phyloP scores from a whole-genome alignment of 1,140 invertebrate genomes.

The Hylaeus anthracinus region DNA sequence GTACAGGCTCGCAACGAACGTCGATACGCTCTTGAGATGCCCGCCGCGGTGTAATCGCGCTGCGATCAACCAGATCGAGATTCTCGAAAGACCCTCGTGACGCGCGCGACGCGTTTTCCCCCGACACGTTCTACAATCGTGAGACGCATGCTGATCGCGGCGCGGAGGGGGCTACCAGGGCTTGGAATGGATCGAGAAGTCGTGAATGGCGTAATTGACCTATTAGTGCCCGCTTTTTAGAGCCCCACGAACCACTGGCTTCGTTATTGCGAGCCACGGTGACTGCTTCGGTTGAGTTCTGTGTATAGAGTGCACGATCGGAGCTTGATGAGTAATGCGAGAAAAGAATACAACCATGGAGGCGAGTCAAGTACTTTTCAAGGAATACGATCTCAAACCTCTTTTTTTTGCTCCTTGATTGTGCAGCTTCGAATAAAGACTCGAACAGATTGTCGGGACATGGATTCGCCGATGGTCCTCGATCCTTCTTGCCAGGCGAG shows the following conservation, averaged over 20 bases:
- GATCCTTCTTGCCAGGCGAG: no score
- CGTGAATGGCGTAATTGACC: slow-evolving; percentile 42
- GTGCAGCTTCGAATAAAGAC: no score
- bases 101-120: slow-evolving; percentile 18
- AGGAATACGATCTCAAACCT: no score
- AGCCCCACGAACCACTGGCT: slow-evolving; percentile 6
- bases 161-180: slow-evolving; percentile 6
- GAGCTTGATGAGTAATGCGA: slow-evolving; percentile 17
- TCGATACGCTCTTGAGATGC: slow-evolving; percentile 52
- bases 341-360: neutral
- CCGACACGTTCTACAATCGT: slow-evolving; percentile 36
- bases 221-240: slow-evolving; percentile 42
- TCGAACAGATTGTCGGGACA: no score
- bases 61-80: slow-evolving; percentile 47
- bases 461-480: no score
- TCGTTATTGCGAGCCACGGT: slow-evolving; percentile 33
- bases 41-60: slow-evolving; percentile 44
- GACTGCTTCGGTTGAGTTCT: neutral
- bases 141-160: slow-evolving; percentile 34
- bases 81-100: slow-evolving; percentile 39
- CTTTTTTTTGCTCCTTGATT: no score
- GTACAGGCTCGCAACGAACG: neutral
- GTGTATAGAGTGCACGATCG: neutral
- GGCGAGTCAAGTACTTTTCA: neutral
- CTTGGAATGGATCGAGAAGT: slow-evolving; percentile 9